Evolutionary conservation across 2,797 vertebrate genomes (phyloP), one percentile per base, ranked within the genome.

Genomic region (Hippoglossus hippoglossus): DNA sequence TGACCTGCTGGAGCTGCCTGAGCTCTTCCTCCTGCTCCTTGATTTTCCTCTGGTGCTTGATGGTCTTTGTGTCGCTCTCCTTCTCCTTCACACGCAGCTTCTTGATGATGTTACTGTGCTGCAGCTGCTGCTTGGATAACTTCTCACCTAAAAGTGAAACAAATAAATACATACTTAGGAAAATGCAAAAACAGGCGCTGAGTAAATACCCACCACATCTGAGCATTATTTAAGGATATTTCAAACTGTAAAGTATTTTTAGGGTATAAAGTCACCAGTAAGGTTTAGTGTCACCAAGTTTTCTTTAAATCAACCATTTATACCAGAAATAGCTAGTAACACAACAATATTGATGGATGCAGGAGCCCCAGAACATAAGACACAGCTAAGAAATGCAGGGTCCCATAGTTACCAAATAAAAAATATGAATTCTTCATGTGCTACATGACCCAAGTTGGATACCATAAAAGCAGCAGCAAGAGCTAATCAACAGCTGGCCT

Each of bases 101-200:
- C 93, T 99, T 99, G 91, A 99, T 99, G 80, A 97, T 97, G 91
- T 96, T 99, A 80, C 96, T 97, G 89, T 97, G 99, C 75, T 99
- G 96, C 39, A 99, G 92, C 83, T 99, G 98, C 83, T 99, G 98
- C 87, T 99, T 99, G 52, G 98, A 99, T 86, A 99, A 94, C 81
- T 99, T 99, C 91, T 99, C 98, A 56, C 98, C 98, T 99, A 72
- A 61, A 55, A 76, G 49, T 18, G 13, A 63, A 1, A 75, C 5
- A 54, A 44, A 79, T 5, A 64, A 72, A 73, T 8, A 19, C 7
- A 13, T 46, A 13, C 1, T 73, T 25, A 67, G 26, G 10, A 10
- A 12, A 68, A 61, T 1, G 16, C 6, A 46, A 19, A 0, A 58
- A 64, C 12, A 28, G n/a, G 77, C 16, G 10, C n/a, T 13, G n/a